phyloP scores from a whole-genome alignment of 2,797 vertebrate genomes.

The Sebastes itinus region DNA sequence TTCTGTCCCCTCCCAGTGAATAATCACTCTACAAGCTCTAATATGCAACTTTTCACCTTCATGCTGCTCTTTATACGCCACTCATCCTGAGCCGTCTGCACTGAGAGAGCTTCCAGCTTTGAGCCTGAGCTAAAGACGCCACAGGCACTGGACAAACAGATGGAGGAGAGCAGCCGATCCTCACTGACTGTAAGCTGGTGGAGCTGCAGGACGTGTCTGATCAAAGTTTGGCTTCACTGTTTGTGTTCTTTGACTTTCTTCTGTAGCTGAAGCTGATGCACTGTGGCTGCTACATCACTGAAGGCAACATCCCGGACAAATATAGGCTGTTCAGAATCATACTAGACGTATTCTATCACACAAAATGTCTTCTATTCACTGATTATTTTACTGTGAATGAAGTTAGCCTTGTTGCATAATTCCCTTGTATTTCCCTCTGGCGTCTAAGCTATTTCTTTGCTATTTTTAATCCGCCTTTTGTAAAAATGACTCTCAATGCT shows the following conservation, averaged over 20 bases:
- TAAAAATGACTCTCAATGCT: too few relatives aligned
- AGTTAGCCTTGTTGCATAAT: not conserved
- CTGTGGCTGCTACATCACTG: not conserved
- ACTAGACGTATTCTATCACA: not conserved
- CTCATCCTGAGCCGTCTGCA: slow-evolving; percentile 25
- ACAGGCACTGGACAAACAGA: slow-evolving; percentile 11
- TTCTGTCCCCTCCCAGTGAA: slow-evolving; percentile 4
- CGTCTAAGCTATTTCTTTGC: too few relatives aligned
- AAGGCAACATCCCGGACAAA: not conserved
- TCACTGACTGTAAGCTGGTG: not conserved
- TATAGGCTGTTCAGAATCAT: not conserved
- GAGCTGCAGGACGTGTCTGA: not conserved
- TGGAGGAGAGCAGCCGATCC: not conserved
- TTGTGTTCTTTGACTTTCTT: not conserved
- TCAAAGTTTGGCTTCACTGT: not conserved
- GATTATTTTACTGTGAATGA: not conserved
- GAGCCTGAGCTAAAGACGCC: not conserved
- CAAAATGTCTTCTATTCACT: not conserved
- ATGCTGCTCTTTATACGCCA: slow-evolving; percentile 19
- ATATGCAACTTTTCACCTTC: slow-evolving; percentile 30
- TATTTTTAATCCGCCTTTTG: too few relatives aligned
- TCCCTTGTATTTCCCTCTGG: not conserved
- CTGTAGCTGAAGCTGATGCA: not conserved
- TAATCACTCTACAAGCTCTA: slow-evolving; percentile 7
- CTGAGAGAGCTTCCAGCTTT: not conserved